These are phyloP conservation scores for Zaprionus ghesquierei DNA, from an alignment of 1,140 invertebrate species.

Conservation along the genomic window DNA sequence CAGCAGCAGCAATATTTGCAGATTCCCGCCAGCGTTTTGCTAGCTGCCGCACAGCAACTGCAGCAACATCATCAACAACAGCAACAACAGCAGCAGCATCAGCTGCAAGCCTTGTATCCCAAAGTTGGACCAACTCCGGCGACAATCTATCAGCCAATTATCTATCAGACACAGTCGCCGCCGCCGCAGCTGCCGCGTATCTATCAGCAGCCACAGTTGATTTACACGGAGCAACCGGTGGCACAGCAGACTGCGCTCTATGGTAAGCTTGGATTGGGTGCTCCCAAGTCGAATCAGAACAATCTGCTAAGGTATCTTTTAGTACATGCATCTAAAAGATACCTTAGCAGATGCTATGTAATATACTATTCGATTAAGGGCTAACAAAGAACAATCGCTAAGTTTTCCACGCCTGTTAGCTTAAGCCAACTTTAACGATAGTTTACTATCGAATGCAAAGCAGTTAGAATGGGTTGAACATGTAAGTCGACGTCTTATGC, in stretches of 20 bases:
- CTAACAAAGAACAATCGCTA: too few species aligned
- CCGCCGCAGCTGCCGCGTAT: slow-evolving; percentile 56
- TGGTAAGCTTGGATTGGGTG: slow-evolving; percentile 6
- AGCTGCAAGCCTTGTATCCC: slow-evolving; percentile 35
- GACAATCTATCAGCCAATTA: slow-evolving; percentile 39
- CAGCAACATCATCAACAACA: slow-evolving; percentile 54
- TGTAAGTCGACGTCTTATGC: too few species aligned
- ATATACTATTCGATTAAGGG: too few species aligned
- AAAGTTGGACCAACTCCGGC: slow-evolving; percentile 31
- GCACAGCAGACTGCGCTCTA: slow-evolving; percentile 31
- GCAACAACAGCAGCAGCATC: slow-evolving; percentile 36
- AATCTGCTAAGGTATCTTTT: too few species aligned
- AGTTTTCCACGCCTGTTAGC: too few species aligned
- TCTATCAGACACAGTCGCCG: slow-evolving; percentile 50
- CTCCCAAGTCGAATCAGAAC: too few species aligned
- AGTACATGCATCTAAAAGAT: too few species aligned
- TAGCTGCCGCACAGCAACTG: slow-evolving; percentile 63
- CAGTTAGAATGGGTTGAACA: too few species aligned
- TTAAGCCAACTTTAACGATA: too few species aligned
- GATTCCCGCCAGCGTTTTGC: slow-evolving; percentile 60
- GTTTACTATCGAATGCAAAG: too few species aligned
- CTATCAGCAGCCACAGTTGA: slow-evolving; percentile 51
- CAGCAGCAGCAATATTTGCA: slow-evolving; percentile 66
- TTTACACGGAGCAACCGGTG: slow-evolving; percentile 51
- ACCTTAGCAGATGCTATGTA: too few species aligned